Evolutionary conservation across 2,888 invertebrate species (phyloP), one percentile per base, ranked within the genome.

Genomic region (Pantelozetes paolii): DNA sequence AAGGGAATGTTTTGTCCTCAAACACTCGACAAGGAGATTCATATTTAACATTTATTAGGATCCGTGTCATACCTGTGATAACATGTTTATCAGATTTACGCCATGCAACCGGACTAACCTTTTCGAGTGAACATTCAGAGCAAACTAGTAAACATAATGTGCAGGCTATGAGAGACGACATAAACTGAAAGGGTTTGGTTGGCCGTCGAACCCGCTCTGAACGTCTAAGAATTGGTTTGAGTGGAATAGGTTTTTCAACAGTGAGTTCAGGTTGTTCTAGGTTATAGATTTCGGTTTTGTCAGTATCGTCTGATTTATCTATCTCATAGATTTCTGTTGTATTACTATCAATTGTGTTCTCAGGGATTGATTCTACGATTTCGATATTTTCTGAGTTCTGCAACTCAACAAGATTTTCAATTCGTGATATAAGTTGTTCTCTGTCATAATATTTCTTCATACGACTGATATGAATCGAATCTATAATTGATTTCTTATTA

Each of bases 381-480:
- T 42, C 30, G 20, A 36, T 36, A 18, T 45, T n/a, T 42, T 71
- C 62, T 15, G 54, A 72, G 11, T 20, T 9, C 2, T 18, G 28
- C 15, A 45, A 18, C 15, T 2, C 11, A 36, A 11, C 11, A 11
- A 8, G 6, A 5, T 36, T 36, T 45, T 45, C 45, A 15, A 45
- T 9, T 45, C 45, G 8, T 15, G 45, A 45, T 6, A 45, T 45
- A 2, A 45, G 45, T 9, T 6, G 3, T 50, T 23, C 50, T 50
- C 50, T 26, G 2, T 50, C 20, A 15, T 13, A 18, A 15, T 45
- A 45, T 11, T 15, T 36, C n/a, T 74, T 75, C 57, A 75, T 28
- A 5, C 73, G 23, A 23, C 30, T 57, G 3, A 74, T 62, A 30
- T 75, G 75, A 18, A 75, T 73, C 1, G 32, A n/a, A 3, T 73